phyloP scores from a whole-genome alignment of 2,888 invertebrate species.

The Lithophane semibrunnea region DNA sequence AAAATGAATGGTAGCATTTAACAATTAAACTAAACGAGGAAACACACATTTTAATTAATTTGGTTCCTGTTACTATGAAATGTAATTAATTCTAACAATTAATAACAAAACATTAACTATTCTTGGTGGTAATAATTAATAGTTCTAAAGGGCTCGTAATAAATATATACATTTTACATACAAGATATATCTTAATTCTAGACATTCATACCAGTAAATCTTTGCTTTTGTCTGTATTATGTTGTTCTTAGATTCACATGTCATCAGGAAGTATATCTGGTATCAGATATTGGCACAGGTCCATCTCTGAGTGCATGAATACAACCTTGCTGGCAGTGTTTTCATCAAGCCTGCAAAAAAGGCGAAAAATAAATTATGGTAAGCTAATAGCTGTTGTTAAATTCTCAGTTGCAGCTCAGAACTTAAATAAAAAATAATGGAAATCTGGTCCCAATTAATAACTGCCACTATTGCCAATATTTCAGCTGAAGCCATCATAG shows the following conservation, averaged over 20 bases:
- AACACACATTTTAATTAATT: conserved; percentile 2
- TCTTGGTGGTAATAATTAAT: conserved; percentile 34
- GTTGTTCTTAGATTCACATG: conserved; percentile 83
- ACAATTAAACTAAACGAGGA: conserved; percentile 3
- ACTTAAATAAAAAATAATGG: background rate
- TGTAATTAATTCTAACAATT: conserved; percentile 20
- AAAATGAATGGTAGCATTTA: background rate
- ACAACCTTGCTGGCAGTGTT: conserved; percentile 94
- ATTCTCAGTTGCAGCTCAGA: background rate
- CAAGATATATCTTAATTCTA: conserved; percentile 50
- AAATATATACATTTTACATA: conserved; percentile 50
- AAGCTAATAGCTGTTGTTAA: too few relatives aligned
- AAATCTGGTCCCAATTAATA: background rate
- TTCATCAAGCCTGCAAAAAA: conserved; percentile 92
- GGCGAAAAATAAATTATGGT: too few relatives aligned
- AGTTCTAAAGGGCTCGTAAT: conserved; percentile 27
- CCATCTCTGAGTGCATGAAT: conserved; percentile 93
- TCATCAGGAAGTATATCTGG: conserved; percentile 94
- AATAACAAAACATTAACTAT: conserved; percentile 13
- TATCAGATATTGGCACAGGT: conserved; percentile 93
- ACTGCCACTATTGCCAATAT: background rate
- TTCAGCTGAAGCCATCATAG: background rate
- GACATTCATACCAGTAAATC: conserved; percentile 48
- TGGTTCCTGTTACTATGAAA: conserved; percentile 22
- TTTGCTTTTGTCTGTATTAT: conserved; percentile 58